A percentile compares a stretch with the other conserved stretches of the same genome.
These are phyloP conservation scores for Drosophila paulistorum DNA, from an alignment of 1,140 invertebrate species.

Conservation along the genomic window DNA sequence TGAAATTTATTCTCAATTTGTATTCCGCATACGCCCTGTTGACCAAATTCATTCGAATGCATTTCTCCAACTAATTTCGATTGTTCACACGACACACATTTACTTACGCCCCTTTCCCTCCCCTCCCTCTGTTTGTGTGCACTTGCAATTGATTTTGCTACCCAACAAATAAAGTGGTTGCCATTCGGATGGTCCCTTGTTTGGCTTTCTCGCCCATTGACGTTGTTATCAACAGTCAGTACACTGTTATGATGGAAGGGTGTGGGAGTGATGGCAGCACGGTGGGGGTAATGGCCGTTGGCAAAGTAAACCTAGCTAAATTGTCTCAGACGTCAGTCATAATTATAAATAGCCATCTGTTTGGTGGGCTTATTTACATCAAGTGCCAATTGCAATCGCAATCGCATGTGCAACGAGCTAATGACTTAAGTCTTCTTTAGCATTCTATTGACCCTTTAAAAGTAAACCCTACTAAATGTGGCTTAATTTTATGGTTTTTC, in stretches of 20 bases:
- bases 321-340: slow-evolving; percentile 51
- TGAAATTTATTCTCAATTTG: background rate
- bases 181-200: slow-evolving; percentile 10
- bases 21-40: slow-evolving; percentile 3
- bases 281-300: slow-evolving; percentile 3
- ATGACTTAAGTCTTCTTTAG: background rate
- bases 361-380: slow-evolving; percentile 20
- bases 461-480: background rate
- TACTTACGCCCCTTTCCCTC: background rate
- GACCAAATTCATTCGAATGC: slow-evolving; percentile 21
- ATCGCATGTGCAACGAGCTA: slow-evolving; percentile 15
- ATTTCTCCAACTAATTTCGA: slow-evolving; percentile 44
- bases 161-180: background rate
- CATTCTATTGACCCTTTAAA: background rate
- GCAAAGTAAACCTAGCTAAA: slow-evolving; percentile 16
- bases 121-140: background rate
- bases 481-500: background rate
- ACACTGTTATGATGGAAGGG: slow-evolving; percentile 42
- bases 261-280: background rate
- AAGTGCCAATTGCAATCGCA: slow-evolving; percentile 12
- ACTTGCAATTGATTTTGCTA: background rate
- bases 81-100: slow-evolving; percentile 1
- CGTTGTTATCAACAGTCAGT: slow-evolving; percentile 59
- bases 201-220: slow-evolving; percentile 48
- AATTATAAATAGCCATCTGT: slow-evolving; percentile 35